phyloP scores from a whole-genome alignment of 1,140 invertebrate species.

The Nasonia vitripennis region DNA sequence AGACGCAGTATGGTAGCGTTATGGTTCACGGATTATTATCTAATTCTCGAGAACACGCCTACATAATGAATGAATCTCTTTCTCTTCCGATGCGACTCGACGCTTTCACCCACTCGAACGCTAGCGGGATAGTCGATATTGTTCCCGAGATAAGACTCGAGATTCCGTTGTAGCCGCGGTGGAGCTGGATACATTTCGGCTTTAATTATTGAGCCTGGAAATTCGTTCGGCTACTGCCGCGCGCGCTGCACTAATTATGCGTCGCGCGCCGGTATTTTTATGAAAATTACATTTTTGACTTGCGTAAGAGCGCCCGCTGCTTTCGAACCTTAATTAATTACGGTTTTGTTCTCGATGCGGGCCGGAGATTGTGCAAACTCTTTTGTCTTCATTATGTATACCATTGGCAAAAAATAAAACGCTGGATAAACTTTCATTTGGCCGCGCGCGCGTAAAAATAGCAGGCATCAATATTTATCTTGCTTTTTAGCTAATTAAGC shows the following conservation, averaged over 20 bases:
- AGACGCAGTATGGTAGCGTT: neutral
- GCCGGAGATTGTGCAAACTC: neutral
- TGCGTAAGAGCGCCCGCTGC: constrained; percentile 8
- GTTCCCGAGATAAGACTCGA: constrained; percentile 29
- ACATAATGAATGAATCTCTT: constrained; percentile 27
- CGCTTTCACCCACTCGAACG: constrained; percentile 22
- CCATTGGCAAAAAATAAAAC: neutral
- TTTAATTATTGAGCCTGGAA: constrained; percentile 47
- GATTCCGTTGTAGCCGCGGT: neutral
- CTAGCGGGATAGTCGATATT: constrained; percentile 19
- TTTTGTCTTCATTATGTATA: constrained; percentile 5
- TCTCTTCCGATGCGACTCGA: constrained; percentile 18
- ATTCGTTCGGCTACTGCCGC: neutral
- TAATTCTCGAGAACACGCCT: neutral
- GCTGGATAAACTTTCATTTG: neutral
- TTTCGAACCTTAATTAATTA: constrained; percentile 32
- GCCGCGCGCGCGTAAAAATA: neutral
- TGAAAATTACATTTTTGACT: constrained; percentile 40
- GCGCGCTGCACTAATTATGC: constrained; percentile 8
- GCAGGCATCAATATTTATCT: neutral
- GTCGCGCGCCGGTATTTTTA: constrained; percentile 36
- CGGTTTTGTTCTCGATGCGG: constrained; percentile 9
- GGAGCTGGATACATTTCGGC: constrained; percentile 23
- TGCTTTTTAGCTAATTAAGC: neutral
- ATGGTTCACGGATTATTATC: constrained; percentile 14